Base-by-base conservation (phyloP, 2,888 invertebrate genomes). In the Apamea monoglypha region DNA sequence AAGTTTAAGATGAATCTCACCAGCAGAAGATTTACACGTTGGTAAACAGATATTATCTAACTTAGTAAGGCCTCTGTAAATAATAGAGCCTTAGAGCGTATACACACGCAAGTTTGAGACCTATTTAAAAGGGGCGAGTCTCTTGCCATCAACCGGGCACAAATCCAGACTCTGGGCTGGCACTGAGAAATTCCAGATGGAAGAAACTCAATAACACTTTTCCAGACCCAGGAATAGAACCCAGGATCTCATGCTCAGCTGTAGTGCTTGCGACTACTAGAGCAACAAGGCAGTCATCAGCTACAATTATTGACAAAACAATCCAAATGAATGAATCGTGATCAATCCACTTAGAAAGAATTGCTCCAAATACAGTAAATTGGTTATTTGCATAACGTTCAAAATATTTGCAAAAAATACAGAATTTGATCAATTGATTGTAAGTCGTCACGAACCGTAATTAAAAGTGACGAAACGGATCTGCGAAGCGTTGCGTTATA, bases 391-490 rank as follows among this genome's bases (percentile, higher is more conserved):
- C 88, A 84, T 85, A 86, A 84, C 80, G 78, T 72, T 75, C 78
- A 86, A 85, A 85, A 86, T 88, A 80, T 85, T 85, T 86, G 85
- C 70, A 85, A 89, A 90, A 81, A 76, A 80, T 78, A 79, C 82
- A 71, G 81, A 81, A 86, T 74, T 50, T n/a, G 68, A 84, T 87
- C 86, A 87, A 91, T 87, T 85, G 87, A 91, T 82, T 85, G 83
- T n/a, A n/a, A n/a, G n/a, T 90, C 84, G 89, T 86, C 91, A 89
- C 88, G 89, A 89, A 88, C 83, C 70, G 84, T 87, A 88, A 92
- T 91, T 92, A 89, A 87, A 83, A 87, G 82, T 92, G 88, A 87
- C 83, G 92, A 89, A 92, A 93, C 81, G 70, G 80, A 85, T 80
- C 76, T 74, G 84, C 87, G 68, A 59, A 81, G 64, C 74, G 83